phyloP scores from a whole-genome alignment of 2,888 invertebrate genomes.

The Eumacrocentrus americanus region DNA sequence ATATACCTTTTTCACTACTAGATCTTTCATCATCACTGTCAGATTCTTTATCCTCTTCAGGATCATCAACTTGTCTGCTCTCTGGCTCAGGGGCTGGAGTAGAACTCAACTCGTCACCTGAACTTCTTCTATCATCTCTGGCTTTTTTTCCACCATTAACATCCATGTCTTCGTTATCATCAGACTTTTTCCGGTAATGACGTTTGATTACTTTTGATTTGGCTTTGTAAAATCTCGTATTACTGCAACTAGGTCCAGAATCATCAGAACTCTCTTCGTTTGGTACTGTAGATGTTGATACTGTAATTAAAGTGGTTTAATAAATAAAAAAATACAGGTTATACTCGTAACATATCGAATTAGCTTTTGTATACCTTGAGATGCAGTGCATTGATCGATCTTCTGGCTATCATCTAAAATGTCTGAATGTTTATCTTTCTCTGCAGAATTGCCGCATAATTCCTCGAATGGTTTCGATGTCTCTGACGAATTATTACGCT shows the following conservation, averaged over 20 bases:
- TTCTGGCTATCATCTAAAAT: too few relatives aligned
- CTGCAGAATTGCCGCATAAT: too few relatives aligned
- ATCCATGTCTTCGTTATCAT: conserved; percentile 30
- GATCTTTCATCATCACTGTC: conserved; percentile 11
- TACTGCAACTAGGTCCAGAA: conserved; percentile 16
- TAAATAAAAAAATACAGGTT: too few relatives aligned
- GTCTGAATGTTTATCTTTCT: too few relatives aligned
- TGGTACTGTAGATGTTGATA: background rate
- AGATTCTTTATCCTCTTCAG: background rate
- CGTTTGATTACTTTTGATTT: conserved; percentile 47
- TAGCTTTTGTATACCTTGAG: too few relatives aligned
- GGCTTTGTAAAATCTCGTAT: conserved; percentile 41
- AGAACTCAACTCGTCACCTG: conserved; percentile 16
- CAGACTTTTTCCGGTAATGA: conserved; percentile 46
- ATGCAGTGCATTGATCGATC: too few relatives aligned
- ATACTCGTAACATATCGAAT: too few relatives aligned
- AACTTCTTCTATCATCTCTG: conserved; percentile 5
- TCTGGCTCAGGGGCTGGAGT: conserved; percentile 16
- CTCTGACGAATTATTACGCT: background rate
- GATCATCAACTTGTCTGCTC: background rate
- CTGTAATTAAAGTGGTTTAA: too few relatives aligned
- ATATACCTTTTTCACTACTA: background rate
- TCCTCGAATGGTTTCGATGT: conserved; percentile 3
- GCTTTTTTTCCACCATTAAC: conserved; percentile 27
- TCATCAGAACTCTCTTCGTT: conserved; percentile 36